Evolutionary conservation across 2,888 invertebrate genomes (phyloP), one percentile per base, ranked within the genome.

Genomic region (Cremastinae sp.): DNA sequence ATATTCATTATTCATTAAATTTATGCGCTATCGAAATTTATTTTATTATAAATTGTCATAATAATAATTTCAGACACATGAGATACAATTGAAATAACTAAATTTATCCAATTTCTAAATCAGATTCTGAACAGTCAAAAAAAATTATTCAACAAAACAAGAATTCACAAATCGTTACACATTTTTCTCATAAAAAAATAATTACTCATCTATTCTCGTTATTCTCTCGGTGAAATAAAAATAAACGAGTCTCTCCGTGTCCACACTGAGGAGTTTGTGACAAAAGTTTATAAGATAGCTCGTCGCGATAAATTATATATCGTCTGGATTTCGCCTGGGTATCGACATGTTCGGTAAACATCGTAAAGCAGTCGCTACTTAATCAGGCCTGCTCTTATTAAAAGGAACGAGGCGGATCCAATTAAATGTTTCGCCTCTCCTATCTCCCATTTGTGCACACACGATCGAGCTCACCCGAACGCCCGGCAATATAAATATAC

Each of bases 301-400:
- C 28, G 5, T 28, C 28, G 28, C 41, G 41, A 20, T 53, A 20
- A 18, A 10, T 12, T 49, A 28, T 61, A 45, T 43, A 55, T 43
- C 47, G 47, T 43, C 71, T 70, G 47, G 45, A 20, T 53, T 53
- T 45, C 39, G 78, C 28, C 56, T 41, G 70, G 80, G 78, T 71
- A 82, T 71, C 76, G 76, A 78, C 87, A 86, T 86, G 88, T 87
- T 85, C 86, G 77, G 83, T 79, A 88, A 87, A 87, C 85, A 87
- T 84, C 86, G 81, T 88, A 87, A 88, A 88, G 82, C 79, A 78
- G 61, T 73, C 84, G 86, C 84, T 87, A 85, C 87, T 85, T 86
- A 87, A 88, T 87, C 87, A 87, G 86, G 83, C 79, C 81, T 68
- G 66, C 61, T 49, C 74, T 76, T 75, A 80, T 76, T 77, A 79